Conservation (phyloP, 2,888 invertebrate genomes). For the Lagria hirta region DNA sequence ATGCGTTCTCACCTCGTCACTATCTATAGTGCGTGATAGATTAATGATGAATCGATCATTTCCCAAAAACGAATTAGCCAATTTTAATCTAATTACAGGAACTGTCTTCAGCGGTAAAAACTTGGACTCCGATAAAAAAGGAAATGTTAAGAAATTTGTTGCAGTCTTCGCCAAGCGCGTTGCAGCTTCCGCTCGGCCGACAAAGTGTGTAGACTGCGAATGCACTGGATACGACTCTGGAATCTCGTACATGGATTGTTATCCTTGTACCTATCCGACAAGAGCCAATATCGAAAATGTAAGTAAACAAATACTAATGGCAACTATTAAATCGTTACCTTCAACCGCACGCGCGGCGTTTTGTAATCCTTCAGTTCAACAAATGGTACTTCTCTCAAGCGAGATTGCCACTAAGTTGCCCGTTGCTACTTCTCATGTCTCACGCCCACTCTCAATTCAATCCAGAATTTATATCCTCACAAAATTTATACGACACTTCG, state of each 20-base stretch:
- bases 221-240: conserved; percentile 69
- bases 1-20: conserved; percentile 35
- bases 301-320: conserved; percentile 41
- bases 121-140: conserved; percentile 59
- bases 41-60: conserved; percentile 24
- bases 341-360: conserved; percentile 43
- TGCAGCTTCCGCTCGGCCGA: conserved; percentile 63
- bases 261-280: conserved; percentile 60
- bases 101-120: conserved; percentile 66
- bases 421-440: conserved; percentile 44
- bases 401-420: conserved; percentile 45
- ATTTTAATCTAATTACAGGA: conserved; percentile 46
- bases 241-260: conserved; percentile 66
- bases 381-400: conserved; percentile 45
- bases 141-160: conserved; percentile 63
- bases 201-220: conserved; percentile 67
- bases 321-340: conserved; percentile 31
- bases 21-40: conserved; percentile 34
- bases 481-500: conserved; percentile 42
- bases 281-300: conserved; percentile 57
- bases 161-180: conserved; percentile 69
- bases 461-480: conserved; percentile 43
- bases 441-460: conserved; percentile 46
- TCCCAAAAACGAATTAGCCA: conserved; percentile 9
- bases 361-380: conserved; percentile 47